Evolutionary conservation across 2,888 invertebrate species (phyloP).

Genomic region (Micoletzkya japonica): DNA sequence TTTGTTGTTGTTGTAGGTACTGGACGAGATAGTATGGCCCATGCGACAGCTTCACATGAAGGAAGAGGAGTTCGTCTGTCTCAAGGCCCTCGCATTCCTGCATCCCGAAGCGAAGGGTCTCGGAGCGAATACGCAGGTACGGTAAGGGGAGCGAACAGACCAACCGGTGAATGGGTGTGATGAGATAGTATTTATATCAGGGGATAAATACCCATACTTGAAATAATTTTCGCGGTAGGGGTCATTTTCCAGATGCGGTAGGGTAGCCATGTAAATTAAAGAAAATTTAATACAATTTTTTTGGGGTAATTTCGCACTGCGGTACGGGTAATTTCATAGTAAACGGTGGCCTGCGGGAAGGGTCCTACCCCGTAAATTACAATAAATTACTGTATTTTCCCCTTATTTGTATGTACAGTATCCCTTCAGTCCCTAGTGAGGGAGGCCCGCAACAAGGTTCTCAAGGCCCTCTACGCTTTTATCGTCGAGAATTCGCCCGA

Average conservation of each 20-base stretch:
- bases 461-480: conserved; percentile 61
- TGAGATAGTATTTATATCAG: too few relatives aligned
- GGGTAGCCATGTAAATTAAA: too few relatives aligned
- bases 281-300: too few relatives aligned
- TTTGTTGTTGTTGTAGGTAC: conserved; percentile 78
- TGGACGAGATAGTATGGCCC: conserved; percentile 94
- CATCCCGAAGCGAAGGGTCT: conserved; percentile 74
- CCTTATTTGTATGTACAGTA: neutral
- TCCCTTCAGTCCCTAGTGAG: conserved; percentile 40
- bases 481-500: conserved; percentile 59
- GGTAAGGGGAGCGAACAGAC: neutral
- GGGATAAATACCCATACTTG: too few relatives aligned
- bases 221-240: too few relatives aligned
- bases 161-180: too few relatives aligned
- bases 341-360: too few relatives aligned
- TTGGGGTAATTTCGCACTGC: too few relatives aligned
- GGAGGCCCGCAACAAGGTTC: conserved; percentile 60
- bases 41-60: conserved; percentile 93
- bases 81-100: conserved; percentile 97
- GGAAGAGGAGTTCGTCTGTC: conserved; percentile 95
- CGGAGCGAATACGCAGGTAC: conserved; percentile 22
- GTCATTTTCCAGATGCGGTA: neutral
- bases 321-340: too few relatives aligned
- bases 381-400: too few relatives aligned
- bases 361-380: too few relatives aligned